Base-by-base conservation (phyloP, 2,888 invertebrate species). In the Caenorhabditis parvicauda region DNA sequence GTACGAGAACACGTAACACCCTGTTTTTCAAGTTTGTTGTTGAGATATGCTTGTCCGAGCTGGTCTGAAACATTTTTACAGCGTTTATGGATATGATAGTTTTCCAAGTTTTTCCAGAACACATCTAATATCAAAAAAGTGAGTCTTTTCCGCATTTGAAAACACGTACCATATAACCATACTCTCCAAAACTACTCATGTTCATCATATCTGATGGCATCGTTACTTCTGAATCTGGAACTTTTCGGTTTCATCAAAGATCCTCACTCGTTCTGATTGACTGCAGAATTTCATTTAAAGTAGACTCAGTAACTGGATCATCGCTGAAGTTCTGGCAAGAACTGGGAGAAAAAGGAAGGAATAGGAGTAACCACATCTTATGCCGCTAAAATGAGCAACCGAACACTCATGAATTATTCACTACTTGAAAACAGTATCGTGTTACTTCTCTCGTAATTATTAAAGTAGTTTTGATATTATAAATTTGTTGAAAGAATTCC, bases 1-100 rank as follows among this genome's bases (percentile, higher is more conserved):
- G 72, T 2, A 72, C 69, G 9, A 67, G 56, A n/a, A 73, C 53
- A 38, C 62, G 59, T 48, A 74, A 54, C 24, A 46, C 57, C 43
- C 53, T 60, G 24, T 56, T 47, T 38, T 29, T 47, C 54, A 69
- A 41, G 28, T 28, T 12, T 7, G 35, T 43, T n/a, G 48, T 28
- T 3, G 32, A 35, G 25, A 63, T 52, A 21, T 58, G 59, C 43
- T 60, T 60, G 28, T 60, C 56, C 7, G 49, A 50, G 39, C 57
- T 56, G 24, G 58, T 59, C 67, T 68, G 53, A 41, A 67, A 59
- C 17, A 35, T 24, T 41, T 41, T 41, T 17, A 12, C 9, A 32
- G 35, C 9, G 14, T 9, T 12, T 12, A 32, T 12, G 9, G 14
- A 32, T 12, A 45, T 44, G 9, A 44, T 24, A 22, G 17, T 44